Evolutionary conservation across 2,797 vertebrate genomes (phyloP), one percentile per base, ranked within the genome.

Genomic region (Catamblyrhynchus diadema): DNA sequence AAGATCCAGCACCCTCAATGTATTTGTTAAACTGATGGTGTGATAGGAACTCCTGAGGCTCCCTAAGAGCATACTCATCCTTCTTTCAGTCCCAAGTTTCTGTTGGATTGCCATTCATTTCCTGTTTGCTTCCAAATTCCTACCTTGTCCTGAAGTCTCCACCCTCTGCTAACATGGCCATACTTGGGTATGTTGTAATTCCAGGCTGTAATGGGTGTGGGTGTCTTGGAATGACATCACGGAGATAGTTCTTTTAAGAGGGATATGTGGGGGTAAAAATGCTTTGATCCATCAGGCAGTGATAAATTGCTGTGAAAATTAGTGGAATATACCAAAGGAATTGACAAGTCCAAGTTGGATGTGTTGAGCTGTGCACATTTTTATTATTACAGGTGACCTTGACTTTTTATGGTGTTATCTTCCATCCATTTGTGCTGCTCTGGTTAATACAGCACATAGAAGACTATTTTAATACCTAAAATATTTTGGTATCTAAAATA

Each of bases 51-150:
- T 74, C 81, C 81, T 56, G 22, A 51, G 47, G 82, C 87, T 75
- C 50, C 0, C 0, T 62, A 19, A n/a, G 59, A 48, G 54, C 0
- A 1, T 48, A 13, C 86, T 96, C 81, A 74, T 87, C 84, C 90
- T 69, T 61, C 44, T 47, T 81, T 95, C 70, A 73, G 79, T 81
- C 54, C 32, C 6, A 20, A 85, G 92, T 88, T 96, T 97, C 93
- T 94, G 48, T 73, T 95, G 92, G 73, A 18, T 45, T 92, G 92
- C 93, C 87, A n/a, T 80, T 97, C 91, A 81, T 95, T 97, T 96
- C 95, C 96, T 97, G 81, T 95, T 97, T 95, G 85, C 88, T 94
- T 94, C 96, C 93, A 90, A 95, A 96, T 96, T 96, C 91, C 87
- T 97, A 47, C 95, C 90, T 97, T 94, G 91, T 74, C 90, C 87